Evolutionary conservation across 1,140 invertebrate species (phyloP).

Genomic region (Luehdorfia chinensis): DNA sequence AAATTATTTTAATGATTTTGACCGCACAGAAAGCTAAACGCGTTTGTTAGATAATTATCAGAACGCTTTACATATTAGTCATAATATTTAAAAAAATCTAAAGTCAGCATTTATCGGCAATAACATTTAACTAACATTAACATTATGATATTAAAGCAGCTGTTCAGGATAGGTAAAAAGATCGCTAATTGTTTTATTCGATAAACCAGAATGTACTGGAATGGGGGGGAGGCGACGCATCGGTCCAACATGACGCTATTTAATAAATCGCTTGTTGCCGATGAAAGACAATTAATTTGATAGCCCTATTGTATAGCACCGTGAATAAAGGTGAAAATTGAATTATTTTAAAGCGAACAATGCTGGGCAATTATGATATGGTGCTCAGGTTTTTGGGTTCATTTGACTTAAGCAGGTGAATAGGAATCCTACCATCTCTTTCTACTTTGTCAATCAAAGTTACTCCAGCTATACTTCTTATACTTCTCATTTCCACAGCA

Average conservation of each 20-base stretch:
- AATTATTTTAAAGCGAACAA: too few relatives aligned
- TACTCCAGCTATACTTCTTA: too few relatives aligned
- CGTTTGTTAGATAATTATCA: not conserved
- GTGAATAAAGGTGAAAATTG: too few relatives aligned
- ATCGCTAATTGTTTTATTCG: not conserved
- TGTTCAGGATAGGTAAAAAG: not conserved
- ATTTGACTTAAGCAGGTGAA: too few relatives aligned
- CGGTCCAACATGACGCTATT: not conserved
- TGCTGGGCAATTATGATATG: too few relatives aligned
- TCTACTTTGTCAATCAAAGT: too few relatives aligned
- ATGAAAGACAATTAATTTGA: too few relatives aligned
- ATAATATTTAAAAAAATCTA: constrained; percentile 1
- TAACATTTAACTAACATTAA: constrained; percentile 12
- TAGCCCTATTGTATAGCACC: too few relatives aligned
- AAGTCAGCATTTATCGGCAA: constrained; percentile 4
- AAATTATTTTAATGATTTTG: not conserved
- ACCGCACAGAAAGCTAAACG: not conserved
- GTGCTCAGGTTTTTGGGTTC: too few relatives aligned
- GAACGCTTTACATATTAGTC: constrained; percentile 1
- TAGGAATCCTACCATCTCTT: too few relatives aligned
- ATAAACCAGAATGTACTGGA: not conserved
- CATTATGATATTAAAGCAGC: not conserved
- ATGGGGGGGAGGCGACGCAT: not conserved
- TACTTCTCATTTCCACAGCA: too few relatives aligned
- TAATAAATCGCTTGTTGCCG: not conserved